These are phyloP conservation scores for human (Homo sapiens) DNA, from an alignment of 2,113 vertebrate species.

Conservation along the genomic window GRCh38 chr18:72587001-72587500, in stretches of 20 bases:
- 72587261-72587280: background rate
- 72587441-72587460: background rate
- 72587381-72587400: background rate
- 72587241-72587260: background rate
- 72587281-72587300: background rate
- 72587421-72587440: background rate
- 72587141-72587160: background rate
- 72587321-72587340: background rate
- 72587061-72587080: background rate
- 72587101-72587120: background rate
- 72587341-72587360: background rate
- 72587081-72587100: background rate
- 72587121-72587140: constrained; percentile 28
- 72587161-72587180: background rate
- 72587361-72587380: background rate
- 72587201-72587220: background rate
- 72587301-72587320: background rate
- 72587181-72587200: background rate
- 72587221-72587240: background rate
- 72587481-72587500: background rate
- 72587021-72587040: background rate
- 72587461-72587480: background rate
- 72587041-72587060: background rate
- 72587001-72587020: background rate
- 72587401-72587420: background rate